Percentiles rank a stretch among this genome's conserved stretches.
Evolutionary conservation across 2,888 invertebrate species (phyloP).

Genomic region (Campoletis raptor): DNA sequence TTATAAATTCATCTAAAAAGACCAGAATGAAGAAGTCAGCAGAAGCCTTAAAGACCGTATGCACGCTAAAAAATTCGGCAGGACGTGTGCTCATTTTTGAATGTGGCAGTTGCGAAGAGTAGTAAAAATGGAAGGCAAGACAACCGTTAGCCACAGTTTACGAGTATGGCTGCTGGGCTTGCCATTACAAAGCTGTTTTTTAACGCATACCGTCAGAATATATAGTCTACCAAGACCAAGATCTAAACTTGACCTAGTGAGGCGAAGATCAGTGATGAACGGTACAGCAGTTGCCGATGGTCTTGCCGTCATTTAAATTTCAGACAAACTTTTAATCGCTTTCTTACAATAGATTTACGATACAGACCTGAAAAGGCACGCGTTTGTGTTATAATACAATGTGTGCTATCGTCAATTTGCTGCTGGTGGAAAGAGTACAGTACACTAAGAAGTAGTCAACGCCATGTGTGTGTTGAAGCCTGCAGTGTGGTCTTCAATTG

Average conservation of each 20-base stretch:
- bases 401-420: background rate
- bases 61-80: background rate
- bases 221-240: conserved; percentile 12
- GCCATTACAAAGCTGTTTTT: conserved; percentile 18
- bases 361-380: background rate
- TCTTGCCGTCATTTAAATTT: conserved; percentile 51
- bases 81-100: background rate
- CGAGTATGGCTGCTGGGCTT: conserved; percentile 32
- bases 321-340: conserved; percentile 29
- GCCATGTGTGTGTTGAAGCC: background rate
- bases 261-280: conserved; percentile 41
- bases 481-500: conserved; percentile 10
- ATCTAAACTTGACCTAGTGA: conserved; percentile 61
- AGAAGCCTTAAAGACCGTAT: background rate
- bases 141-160: conserved; percentile 53
- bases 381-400: background rate
- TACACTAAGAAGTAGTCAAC: background rate
- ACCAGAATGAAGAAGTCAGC: background rate
- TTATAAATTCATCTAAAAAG: background rate
- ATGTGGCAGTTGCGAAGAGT: background rate
- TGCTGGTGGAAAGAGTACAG: background rate
- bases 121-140: background rate
- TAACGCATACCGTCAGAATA: background rate
- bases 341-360: background rate
- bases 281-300: conserved; percentile 55